Base-by-base conservation (phyloP, 2,797 vertebrate species). In the Spondyliosoma cantharus region DNA sequence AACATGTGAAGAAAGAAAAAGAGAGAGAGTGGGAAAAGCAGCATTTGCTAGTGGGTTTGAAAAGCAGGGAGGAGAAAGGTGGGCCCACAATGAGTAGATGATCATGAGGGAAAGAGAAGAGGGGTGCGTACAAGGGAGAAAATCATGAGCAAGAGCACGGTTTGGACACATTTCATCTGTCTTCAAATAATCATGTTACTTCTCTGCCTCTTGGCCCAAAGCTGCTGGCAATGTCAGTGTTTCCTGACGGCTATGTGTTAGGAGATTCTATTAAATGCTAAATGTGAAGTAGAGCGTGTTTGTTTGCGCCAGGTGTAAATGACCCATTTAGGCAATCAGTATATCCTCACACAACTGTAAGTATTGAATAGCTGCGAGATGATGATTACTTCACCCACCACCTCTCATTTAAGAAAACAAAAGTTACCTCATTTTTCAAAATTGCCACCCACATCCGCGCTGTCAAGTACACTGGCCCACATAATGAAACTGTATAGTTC, bases 371-470 rank as follows among this genome's bases (percentile, higher is more conserved):
- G 79, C 73, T 49, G 45, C 13, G 29, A 46, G 16, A 82, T 77
- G 62, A 80, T 32, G 64, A 87, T 80, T 76, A 74, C 74, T 82
- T 84, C 78, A 75, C 69, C 52, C 76, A 76, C 42, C 69, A 68
- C 49, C 68, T 82, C 84, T 84, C 65, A 83, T 88, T 89, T 76
- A 82, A 67, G 76, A 82, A 85, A 85, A 85, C 74, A 88, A 88
- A 92, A 89, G 81, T 89, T 90, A 85, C 59, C 69, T 84, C 43
- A 81, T 78, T 82, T 81, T 71, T 87, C 68, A 82, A 76, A 83
- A 87, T 84, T 74, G 63, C 85, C 89, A 84, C 90, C 89, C 86
- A 89, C 82, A 74, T 73, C 46, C 46, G n/a, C 4, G 53, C 82
- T 73, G 77, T 83, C 69, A 76, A 75, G 64, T 29, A 60, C 60